These are phyloP conservation scores for Dolichallabes microphthalmus DNA, from an alignment of 2,113 vertebrate genomes.

Conservation along the genomic window DNA sequence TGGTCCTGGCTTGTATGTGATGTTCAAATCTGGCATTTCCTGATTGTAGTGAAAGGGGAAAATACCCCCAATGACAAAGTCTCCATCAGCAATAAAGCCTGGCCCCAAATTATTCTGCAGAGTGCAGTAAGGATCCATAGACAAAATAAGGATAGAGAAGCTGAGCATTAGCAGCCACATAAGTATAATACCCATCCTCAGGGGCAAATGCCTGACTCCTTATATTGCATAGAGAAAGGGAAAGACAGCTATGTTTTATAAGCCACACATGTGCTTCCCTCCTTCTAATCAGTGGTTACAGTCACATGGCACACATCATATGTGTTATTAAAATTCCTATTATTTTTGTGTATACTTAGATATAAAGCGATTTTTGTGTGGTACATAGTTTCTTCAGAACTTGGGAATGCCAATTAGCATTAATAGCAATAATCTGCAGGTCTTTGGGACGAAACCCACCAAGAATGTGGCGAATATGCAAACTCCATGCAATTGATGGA, in stretches of 20 bases:
- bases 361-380: neutral
- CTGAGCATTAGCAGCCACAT: slow-evolving; percentile 24
- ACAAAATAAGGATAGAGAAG: neutral
- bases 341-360: neutral
- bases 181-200: slow-evolving; percentile 44
- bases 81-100: slow-evolving; percentile 49
- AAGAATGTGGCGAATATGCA: too few relatives aligned
- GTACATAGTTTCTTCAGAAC: too few relatives aligned
- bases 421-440: too few relatives aligned
- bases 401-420: too few relatives aligned
- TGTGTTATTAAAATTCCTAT: neutral
- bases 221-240: slow-evolving; percentile 1
- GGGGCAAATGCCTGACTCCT: neutral
- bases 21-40: slow-evolving; percentile 53
- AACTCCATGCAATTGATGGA: too few relatives aligned
- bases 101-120: slow-evolving; percentile 51
- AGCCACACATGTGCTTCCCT: neutral
- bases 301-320: slow-evolving; percentile 24
- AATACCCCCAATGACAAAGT: slow-evolving; percentile 56
- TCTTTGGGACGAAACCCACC: too few relatives aligned
- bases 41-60: slow-evolving; percentile 58
- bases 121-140: slow-evolving; percentile 29
- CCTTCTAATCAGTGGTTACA: slow-evolving; percentile 10
- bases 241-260: slow-evolving; percentile 36
- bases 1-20: slow-evolving; percentile 46